phyloP scores from a whole-genome alignment of 1,140 invertebrate genomes.

The Phthorimaea operculella region DNA sequence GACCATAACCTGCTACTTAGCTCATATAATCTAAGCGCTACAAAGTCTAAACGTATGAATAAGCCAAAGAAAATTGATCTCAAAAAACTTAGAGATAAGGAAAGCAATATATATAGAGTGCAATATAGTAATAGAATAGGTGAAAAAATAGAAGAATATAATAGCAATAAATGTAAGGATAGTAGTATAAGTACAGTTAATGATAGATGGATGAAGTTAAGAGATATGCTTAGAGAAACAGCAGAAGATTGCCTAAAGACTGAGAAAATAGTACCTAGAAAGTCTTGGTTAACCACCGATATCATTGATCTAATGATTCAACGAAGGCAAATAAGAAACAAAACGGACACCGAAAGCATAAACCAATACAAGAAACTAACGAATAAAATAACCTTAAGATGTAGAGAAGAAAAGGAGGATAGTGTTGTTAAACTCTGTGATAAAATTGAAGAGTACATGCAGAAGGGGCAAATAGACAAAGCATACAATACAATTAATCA shows the following conservation, averaged over 20 bases:
- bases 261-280: constrained; percentile 2
- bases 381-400: constrained; percentile 1
- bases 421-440: not conserved
- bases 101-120: too few relatives aligned
- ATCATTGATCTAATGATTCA: constrained; percentile 3
- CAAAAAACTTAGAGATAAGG: too few relatives aligned
- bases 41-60: too few relatives aligned
- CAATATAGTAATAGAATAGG: too few relatives aligned
- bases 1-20: too few relatives aligned
- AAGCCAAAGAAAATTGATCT: too few relatives aligned
- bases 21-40: too few relatives aligned
- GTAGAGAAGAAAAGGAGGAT: not conserved
- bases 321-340: not conserved
- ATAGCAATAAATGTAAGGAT: not conserved
- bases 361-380: not conserved
- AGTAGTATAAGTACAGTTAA: constrained; percentile 7
- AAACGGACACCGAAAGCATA: not conserved
- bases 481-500: not conserved
- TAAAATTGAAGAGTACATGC: not conserved
- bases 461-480: constrained; percentile 3
- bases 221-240: not conserved
- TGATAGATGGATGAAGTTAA: not conserved
- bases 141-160: not conserved
- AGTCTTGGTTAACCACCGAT: constrained; percentile 2
- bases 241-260: constrained; percentile 1